These are phyloP conservation scores for Paedocypris micromegethes DNA, from an alignment of 2,797 vertebrate genomes.

Conservation along the genomic window DNA sequence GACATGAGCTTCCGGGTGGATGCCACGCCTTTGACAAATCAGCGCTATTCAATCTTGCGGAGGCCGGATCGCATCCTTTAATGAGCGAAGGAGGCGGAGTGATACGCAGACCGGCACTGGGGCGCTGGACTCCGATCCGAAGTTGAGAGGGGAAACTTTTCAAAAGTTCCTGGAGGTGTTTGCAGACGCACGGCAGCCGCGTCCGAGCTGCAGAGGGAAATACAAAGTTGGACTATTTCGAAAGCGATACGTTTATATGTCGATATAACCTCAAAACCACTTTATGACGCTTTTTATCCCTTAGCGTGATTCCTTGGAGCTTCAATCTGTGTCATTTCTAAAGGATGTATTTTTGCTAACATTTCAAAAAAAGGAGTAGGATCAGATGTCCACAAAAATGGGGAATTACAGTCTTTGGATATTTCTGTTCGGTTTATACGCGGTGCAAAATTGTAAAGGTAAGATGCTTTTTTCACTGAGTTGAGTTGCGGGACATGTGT, in stretches of 20 bases:
- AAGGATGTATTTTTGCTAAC: constrained; percentile 78
- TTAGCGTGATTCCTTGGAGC: constrained; percentile 56
- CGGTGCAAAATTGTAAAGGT: constrained; percentile 66
- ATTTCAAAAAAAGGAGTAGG: constrained; percentile 60
- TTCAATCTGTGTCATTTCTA: constrained; percentile 59
- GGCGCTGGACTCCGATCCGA: constrained; percentile 46
- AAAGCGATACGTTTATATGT: constrained; percentile 24
- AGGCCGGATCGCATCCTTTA: constrained; percentile 6
- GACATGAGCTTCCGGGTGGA: neutral
- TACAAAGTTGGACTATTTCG: constrained; percentile 55
- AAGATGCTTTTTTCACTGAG: constrained; percentile 38
- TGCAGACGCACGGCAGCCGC: constrained; percentile 64
- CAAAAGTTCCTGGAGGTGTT: constrained; percentile 67
- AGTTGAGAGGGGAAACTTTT: constrained; percentile 64
- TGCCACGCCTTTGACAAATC: neutral
- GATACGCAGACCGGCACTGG: constrained; percentile 38
- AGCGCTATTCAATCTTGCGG: constrained; percentile 48
- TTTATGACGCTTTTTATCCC: constrained; percentile 57
- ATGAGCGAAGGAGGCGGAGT: constrained; percentile 61
- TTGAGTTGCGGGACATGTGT: neutral
- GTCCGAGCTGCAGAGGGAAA: constrained; percentile 66
- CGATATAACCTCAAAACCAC: constrained; percentile 22
- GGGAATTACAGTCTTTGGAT: constrained; percentile 77
- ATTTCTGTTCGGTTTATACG: constrained; percentile 67
- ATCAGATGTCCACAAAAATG: constrained; percentile 72